Evolutionary conservation across 2,113 vertebrate species (phyloP), one percentile per base, ranked within the genome.

Genomic region (Sterna hirundo): DNA sequence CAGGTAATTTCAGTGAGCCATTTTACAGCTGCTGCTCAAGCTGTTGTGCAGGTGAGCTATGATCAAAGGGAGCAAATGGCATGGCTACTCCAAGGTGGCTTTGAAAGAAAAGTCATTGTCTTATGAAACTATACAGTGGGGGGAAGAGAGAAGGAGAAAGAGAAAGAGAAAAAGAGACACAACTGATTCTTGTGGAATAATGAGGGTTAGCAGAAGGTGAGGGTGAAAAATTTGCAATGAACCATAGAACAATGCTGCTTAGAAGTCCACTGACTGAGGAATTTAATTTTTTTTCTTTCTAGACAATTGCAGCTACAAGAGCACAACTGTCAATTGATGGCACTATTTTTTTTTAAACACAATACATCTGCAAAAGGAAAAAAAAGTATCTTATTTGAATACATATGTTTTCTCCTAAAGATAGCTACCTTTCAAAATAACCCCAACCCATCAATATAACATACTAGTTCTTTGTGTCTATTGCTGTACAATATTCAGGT

Each of bases 11-110:
- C 61, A 68, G 51, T 79, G 77, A 79, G 29, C 20, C 84, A 71
- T 38, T 87, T 95, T 82, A 71, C 95, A 96, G 89, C 91, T 97
- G 93, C 61, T 93, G 23, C 57, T 82, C 89, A 91, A 93, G 91
- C 91, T 95, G 94, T 72, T 95, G 74, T 60, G 71, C 81, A 95
- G 93, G 84, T 96, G 81, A 96, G 25, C 77, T 84, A 13, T 76
- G 95, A 96, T 96, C 93, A 96, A 97, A 96, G 74, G 55, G 11
- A 81, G 32, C 13, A 92, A 94, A 91, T 40, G 44, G 16, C 74
- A 86, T 8, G 23, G 52, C 40, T 89, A 40, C 23, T 95, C 47
- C 57, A 93, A 86, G 60, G 12, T 44, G 36, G 14, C 40, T 91
- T 84, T 94, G 86, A 96, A 95, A 91, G 69, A 76, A 94, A 95